Evolutionary conservation across 2,888 invertebrate genomes (phyloP), one percentile per base, ranked within the genome.

Genomic region (Cosmia pyralina): DNA sequence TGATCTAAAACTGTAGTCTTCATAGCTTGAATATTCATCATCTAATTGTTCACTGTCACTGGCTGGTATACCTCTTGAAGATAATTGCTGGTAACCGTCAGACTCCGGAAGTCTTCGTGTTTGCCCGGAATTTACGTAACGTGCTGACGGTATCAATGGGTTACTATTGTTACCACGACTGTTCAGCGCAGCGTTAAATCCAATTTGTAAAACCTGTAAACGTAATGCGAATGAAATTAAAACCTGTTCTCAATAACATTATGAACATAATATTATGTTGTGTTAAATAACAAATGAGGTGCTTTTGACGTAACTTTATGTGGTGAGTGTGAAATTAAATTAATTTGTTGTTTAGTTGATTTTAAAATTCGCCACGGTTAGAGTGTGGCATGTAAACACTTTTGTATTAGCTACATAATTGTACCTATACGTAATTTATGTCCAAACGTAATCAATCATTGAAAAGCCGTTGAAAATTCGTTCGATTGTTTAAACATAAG

Each of bases 181-280:
- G 50, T 80, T 66, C 28, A 75, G 65, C 6, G 75, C 81, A 8
- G 55, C 34, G 50, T 60, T 68, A 68, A 80, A 80, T 83, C 58
- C 81, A 80, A 81, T 83, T 81, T 81, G 84, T 66, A 81, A 66
- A 66, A 80, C n/a, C 81, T 81, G 84, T 62, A 65, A 81, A 75
- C 58, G 19, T 57, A 80, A 83, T 66, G 34, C 46, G 50, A 44
- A 66, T 50, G 11, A 83, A 83, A 81, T 81, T 66, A 75, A 62
- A 71, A 58, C 17, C 10, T 50, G 55, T 67, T 13, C 11, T n/a
- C 52, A 59, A 58, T 65, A 58, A 70, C n/a, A 48, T 28, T 28
- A 28, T 52, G 57, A 58, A 58, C 60, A 72, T 15, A 44, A 52
- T 50, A 60, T 60, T 44, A 65, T 60, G 19, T 48, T 60, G n/a